Percentiles rank a stretch among this genome's conserved stretches.
phyloP scores from a whole-genome alignment of 2,797 vertebrate genomes.

The Enteromius afrohamiltoni region DNA sequence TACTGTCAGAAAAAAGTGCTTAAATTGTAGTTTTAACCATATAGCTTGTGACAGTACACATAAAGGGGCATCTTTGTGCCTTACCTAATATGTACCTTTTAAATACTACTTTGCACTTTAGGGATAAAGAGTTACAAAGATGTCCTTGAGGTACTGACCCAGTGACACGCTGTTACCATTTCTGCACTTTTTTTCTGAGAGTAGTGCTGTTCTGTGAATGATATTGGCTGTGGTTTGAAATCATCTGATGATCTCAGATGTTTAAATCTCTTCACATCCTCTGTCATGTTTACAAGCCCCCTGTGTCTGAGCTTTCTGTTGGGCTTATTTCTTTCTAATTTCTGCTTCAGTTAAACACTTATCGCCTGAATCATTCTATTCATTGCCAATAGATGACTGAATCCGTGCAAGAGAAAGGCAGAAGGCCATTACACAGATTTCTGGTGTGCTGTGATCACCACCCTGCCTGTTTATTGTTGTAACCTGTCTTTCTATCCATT shows the following conservation, averaged over 20 bases:
- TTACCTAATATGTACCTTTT: neutral
- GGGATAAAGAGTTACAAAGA: neutral
- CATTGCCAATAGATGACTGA: slow-evolving; percentile 57
- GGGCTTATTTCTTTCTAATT: slow-evolving; percentile 14
- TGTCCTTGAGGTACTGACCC: neutral
- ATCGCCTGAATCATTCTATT: slow-evolving; percentile 31
- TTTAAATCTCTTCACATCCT: slow-evolving; percentile 29
- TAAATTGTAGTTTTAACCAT: neutral
- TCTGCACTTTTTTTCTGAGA: neutral
- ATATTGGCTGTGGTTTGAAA: neutral
- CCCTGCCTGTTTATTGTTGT: slow-evolving; percentile 41
- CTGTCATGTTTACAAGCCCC: slow-evolving; percentile 29
- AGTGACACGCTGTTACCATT: neutral
- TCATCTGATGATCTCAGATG: neutral
- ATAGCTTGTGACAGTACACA: neutral
- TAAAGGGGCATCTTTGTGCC: neutral
- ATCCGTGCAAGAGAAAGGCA: slow-evolving; percentile 7
- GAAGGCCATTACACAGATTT: slow-evolving; percentile 35
- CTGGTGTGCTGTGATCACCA: slow-evolving; percentile 27
- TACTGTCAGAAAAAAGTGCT: neutral
- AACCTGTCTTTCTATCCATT: slow-evolving; percentile 51
- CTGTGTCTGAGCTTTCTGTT: slow-evolving; percentile 42
- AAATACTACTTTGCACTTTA: neutral
- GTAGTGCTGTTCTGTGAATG: neutral
- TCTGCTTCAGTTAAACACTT: slow-evolving; percentile 42